Base-by-base conservation (phyloP, 2,888 invertebrate species). In the Cheilosia vernalis region DNA sequence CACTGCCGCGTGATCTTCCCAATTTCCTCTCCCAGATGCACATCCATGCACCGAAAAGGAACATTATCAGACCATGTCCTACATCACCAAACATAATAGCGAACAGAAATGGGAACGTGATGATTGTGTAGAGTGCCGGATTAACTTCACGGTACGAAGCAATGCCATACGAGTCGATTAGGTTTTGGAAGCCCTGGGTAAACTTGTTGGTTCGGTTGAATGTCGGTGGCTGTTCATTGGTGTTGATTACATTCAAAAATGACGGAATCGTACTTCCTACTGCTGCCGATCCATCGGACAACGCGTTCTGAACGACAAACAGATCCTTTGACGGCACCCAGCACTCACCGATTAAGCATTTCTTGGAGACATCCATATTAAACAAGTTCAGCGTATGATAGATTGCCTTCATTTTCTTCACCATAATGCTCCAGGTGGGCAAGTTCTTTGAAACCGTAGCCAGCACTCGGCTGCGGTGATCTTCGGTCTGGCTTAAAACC, bases 41-140 rank as follows among this genome's bases (percentile, higher is more conserved):
- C 95, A 99, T 95, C 94, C 95, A 97, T 0, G 93, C 92, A 0
- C 95, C 98, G 90, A 97, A 97, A 17, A 95, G 87, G 4, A 96
- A 93, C 95, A 99, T 95, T 87, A 99, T 95, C 15, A 95, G 49
- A 1, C 98, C 98, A 92, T 98, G 98, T 13, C 98, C 98, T 89
- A 95, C 93, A 91, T 98, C 98, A 21, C 98, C 98, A 92, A 98
- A 99, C 98, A 99, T 99, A 89, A 98, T 95, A 58, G 97, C 97
- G 93, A 98, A 98, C 51, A 98, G 92, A 93, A 98, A 98, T 9
- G 98, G 98, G 93, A 98, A 98, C 0, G 98, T 97, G 87, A 98
- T 96, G 89, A 97, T 95, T 21, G 97, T 96, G 92, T 96, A 98
- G 2, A 96, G 93, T 13, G 97, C 97, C 88, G 98, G 98, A 93